phyloP scores from a whole-genome alignment of 1,140 invertebrate genomes.

The Drosophila orosa region DNA sequence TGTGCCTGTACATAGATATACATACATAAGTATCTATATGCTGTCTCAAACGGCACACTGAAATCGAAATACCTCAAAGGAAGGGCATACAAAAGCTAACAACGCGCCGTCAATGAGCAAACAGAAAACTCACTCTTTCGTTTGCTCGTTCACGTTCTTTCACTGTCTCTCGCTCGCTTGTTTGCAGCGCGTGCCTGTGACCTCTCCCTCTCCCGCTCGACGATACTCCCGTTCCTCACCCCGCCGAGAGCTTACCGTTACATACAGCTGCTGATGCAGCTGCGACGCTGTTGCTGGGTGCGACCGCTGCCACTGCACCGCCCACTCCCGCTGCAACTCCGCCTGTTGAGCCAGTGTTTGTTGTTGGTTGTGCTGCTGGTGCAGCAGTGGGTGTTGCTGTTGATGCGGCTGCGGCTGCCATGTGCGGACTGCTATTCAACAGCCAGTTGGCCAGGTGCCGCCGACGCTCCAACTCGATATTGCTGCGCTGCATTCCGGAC shows the following conservation, averaged over 20 bases:
- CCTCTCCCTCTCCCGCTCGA: constrained; percentile 13
- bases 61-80: constrained; percentile 3
- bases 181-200: constrained; percentile 62
- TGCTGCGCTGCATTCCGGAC: constrained; percentile 82
- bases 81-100: constrained; percentile 16
- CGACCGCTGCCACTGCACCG: constrained; percentile 45
- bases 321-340: constrained; percentile 26
- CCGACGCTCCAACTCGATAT: constrained; percentile 83
- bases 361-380: constrained; percentile 35
- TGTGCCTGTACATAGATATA: too few relatives aligned
- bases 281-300: constrained; percentile 67
- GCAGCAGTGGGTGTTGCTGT: constrained; percentile 26
- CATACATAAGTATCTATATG: too few relatives aligned
- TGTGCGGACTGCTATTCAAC: constrained; percentile 82
- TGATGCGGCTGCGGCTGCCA: constrained; percentile 72
- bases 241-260: constrained; percentile 68
- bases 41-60: not conserved
- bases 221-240: constrained; percentile 2
- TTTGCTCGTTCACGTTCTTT: constrained; percentile 15
- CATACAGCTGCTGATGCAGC: constrained; percentile 70
- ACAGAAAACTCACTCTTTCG: constrained; percentile 42
- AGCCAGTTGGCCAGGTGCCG: constrained; percentile 84
- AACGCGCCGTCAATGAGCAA: constrained; percentile 52
- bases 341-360: constrained; percentile 31
- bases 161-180: constrained; percentile 22